Evolutionary conservation across 2,113 vertebrate species (phyloP), one percentile per base, ranked within the genome.

Genomic region (Sphaerodactylus townsendi): DNA sequence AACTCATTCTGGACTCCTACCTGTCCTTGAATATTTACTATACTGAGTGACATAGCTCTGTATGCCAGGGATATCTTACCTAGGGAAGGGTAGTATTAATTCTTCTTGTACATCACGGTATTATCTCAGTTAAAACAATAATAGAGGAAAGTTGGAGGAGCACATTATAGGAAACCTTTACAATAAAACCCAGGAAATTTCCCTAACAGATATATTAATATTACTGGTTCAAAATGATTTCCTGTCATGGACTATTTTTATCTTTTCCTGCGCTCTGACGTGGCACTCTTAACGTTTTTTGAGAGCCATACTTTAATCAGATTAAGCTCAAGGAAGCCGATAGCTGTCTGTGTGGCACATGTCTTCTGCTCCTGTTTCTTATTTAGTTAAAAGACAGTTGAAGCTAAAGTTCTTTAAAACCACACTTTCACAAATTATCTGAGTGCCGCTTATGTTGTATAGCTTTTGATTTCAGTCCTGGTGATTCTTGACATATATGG

Each of bases 321-420:
- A 97, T 97, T 96, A 97, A 95, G 92, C 89, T 95, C 92, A 94
- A 94, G 95, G 94, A 96, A 96, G 93, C 94, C 21, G 92, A 95
- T 96, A 96, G 93, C 94, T 96, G 96, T 97, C 96, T 96, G 94
- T 94, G 94, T 95, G 95, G 93, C 92, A 93, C 91, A 90, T 91
- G 93, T 83, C 90, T 95, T 95, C 86, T 93, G 93, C 93, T 96
- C 95, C 94, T 96, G 95, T 95, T 97, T 96, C 95, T 97, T 92
- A 96, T 97, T 96, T 96, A 95, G 94, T 96, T 92, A 94, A 93
- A 94, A 95, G 96, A 91, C 95, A 93, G 95, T 96, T 96, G 96
- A 93, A 97, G 93, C 95, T 95, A 92, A 85, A 95, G 94, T 96
- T 93, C 95, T 96, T 93, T 96, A n/a, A 91, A 95, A 96, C 90